A percentile compares a stretch with the other conserved stretches of the same genome.
Evolutionary conservation across 2,797 vertebrate genomes (phyloP).

Genomic region (Periophthalmus magnuspinnatus): DNA sequence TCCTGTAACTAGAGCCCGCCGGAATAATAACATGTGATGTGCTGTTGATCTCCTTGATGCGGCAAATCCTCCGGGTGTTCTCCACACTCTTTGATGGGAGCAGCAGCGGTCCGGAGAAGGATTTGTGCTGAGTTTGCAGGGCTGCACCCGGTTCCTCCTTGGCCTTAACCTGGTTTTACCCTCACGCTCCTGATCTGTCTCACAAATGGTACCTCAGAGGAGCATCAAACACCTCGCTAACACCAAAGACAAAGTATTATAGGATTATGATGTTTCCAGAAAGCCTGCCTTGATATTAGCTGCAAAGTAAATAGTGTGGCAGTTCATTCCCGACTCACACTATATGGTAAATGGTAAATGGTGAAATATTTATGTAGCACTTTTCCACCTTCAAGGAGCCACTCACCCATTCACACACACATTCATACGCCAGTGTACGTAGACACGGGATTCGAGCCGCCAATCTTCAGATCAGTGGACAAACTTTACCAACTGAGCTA

Average conservation of each 20-base stretch:
- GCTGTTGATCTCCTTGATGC: constrained; percentile 51
- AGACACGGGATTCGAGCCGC: too few relatives aligned
- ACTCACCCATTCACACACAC: too few relatives aligned
- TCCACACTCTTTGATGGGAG: constrained; percentile 54
- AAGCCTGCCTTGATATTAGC: not conserved
- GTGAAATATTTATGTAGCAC: too few relatives aligned
- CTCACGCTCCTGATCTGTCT: constrained; percentile 29
- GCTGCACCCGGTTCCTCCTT: constrained; percentile 36
- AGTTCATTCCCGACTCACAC: not conserved
- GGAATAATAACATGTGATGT: constrained; percentile 49
- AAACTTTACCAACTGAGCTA: too few relatives aligned
- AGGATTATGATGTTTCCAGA: not conserved
- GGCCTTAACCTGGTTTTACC: constrained; percentile 53
- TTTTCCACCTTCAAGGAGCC: too few relatives aligned
- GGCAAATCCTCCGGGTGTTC: constrained; percentile 49
- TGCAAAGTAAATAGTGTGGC: not conserved
- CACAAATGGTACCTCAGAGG: constrained; percentile 8
- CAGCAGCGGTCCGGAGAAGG: constrained; percentile 31
- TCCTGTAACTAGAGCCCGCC: constrained; percentile 15
- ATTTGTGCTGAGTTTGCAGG: constrained; percentile 64
- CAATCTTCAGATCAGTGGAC: too few relatives aligned
- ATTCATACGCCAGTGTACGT: too few relatives aligned
- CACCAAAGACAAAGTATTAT: not conserved
- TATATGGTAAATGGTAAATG: not conserved
- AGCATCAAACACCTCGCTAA: not conserved